Conservation (phyloP, 2,888 invertebrate species). For the Exocentrus adspersus region DNA sequence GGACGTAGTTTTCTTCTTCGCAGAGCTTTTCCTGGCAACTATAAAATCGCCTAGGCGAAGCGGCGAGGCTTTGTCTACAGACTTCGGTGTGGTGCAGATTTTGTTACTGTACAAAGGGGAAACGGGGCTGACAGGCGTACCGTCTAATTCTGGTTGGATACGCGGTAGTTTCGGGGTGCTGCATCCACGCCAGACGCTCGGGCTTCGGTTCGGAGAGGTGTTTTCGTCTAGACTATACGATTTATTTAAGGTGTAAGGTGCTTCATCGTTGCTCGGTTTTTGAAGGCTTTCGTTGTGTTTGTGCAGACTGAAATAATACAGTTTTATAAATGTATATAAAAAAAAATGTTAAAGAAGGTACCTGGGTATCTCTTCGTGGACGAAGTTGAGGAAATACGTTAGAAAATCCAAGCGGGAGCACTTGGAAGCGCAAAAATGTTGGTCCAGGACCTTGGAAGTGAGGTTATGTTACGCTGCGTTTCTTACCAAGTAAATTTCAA, state of each 20-base stretch:
- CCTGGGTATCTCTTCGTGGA: constrained; percentile 57
- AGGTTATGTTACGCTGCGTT: constrained; percentile 22
- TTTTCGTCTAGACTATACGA: neutral
- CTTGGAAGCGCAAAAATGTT: constrained; percentile 37
- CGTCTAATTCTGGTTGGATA: constrained; percentile 27
- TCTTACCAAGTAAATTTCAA: constrained; percentile 22
- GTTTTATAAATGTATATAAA: neutral
- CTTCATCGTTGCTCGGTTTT: constrained; percentile 32
- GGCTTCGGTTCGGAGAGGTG: too few species aligned
- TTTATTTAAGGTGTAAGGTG: too few species aligned
- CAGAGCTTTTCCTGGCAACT: constrained; percentile 43
- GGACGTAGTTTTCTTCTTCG: constrained; percentile 50
- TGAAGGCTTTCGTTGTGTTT: constrained; percentile 27
- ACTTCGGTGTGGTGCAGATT: constrained; percentile 43
- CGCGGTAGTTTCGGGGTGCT: constrained; percentile 47
- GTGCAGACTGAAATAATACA: constrained; percentile 32
- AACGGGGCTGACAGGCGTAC: constrained; percentile 48
- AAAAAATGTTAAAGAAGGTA: constrained; percentile 47
- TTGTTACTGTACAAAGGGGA: constrained; percentile 53
- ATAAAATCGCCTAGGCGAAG: constrained; percentile 61
- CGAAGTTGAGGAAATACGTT: constrained; percentile 59
- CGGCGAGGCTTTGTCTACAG: constrained; percentile 37
- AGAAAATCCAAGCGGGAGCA: constrained; percentile 56
- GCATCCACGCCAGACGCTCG: constrained; percentile 3
- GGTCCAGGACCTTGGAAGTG: constrained; percentile 38